Conservation (phyloP, 2,888 invertebrate species). For the Cenopis cana region DNA sequence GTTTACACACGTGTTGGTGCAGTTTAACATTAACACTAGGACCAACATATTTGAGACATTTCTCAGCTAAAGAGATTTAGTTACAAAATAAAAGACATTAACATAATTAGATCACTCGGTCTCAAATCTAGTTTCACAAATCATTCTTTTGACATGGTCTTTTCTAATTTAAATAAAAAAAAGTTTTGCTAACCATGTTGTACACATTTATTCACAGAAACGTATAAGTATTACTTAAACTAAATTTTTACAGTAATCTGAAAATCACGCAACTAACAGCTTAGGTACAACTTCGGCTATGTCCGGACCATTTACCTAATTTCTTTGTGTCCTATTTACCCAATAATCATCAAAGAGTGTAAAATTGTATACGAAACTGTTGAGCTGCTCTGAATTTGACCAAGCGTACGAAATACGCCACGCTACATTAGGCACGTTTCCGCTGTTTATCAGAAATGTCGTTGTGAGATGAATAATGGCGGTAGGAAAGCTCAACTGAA, state of each 20-base stretch:
- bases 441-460: not conserved
- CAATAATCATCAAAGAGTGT: not conserved
- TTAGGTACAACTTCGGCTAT: not conserved
- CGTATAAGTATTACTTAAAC: not conserved
- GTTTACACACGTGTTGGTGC: constrained; percentile 1
- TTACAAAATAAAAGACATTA: too few relatives aligned
- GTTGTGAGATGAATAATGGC: not conserved
- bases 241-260: not conserved
- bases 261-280: not conserved
- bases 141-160: too few relatives aligned
- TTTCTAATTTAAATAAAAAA: too few relatives aligned
- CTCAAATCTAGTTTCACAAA: too few relatives aligned
- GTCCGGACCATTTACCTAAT: not conserved
- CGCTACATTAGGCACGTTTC: not conserved
- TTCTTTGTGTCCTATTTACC: not conserved
- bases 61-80: too few relatives aligned
- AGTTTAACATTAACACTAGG: not conserved
- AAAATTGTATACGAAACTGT: not conserved
- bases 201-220: too few relatives aligned
- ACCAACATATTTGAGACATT: not conserved
- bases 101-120: too few relatives aligned
- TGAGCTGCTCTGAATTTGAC: not conserved
- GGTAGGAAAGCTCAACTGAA: not conserved
- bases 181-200: too few relatives aligned
- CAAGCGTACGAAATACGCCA: not conserved